Evolutionary conservation across 1,140 invertebrate species (phyloP).

Genomic region (Danaus melanippus): DNA sequence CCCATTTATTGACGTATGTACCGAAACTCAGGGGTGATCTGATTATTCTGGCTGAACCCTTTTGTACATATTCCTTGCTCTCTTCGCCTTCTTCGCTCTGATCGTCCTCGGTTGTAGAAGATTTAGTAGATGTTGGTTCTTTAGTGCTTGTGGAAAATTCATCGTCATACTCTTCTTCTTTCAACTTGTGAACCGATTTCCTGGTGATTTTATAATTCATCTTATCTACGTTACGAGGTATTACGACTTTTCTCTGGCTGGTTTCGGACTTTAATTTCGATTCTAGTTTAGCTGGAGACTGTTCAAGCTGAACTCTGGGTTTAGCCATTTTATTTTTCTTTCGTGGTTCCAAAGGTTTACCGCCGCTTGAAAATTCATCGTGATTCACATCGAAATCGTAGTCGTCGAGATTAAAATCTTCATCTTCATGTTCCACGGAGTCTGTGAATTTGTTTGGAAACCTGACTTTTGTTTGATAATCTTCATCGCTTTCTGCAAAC

Average conservation of each 20-base stretch:
- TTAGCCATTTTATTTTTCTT: slow-evolving; percentile 23
- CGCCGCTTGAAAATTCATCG: slow-evolving; percentile 48
- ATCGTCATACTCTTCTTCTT: slow-evolving; percentile 41
- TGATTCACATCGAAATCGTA: slow-evolving; percentile 61
- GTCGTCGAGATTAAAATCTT: slow-evolving; percentile 56
- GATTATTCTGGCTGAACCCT: slow-evolving; percentile 23
- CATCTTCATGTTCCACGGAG: slow-evolving; percentile 52
- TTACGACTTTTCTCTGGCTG: slow-evolving; percentile 3
- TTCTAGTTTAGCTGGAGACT: background rate
- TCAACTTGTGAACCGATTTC: slow-evolving; percentile 23
- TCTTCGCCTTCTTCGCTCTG: slow-evolving; percentile 32
- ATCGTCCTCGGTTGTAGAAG: slow-evolving; percentile 21
- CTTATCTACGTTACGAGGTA: slow-evolving; percentile 4
- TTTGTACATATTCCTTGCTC: slow-evolving; percentile 25
- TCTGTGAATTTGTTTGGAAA: slow-evolving; percentile 27
- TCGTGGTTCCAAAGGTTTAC: slow-evolving; percentile 45
- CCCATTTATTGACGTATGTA: slow-evolving; percentile 29
- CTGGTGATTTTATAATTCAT: slow-evolving; percentile 15
- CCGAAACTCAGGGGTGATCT: slow-evolving; percentile 35
- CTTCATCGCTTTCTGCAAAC: slow-evolving; percentile 42
- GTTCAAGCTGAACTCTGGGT: slow-evolving; percentile 6
- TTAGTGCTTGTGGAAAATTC: slow-evolving; percentile 24
- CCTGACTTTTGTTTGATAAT: slow-evolving; percentile 33
- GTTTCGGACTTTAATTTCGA: slow-evolving; percentile 7
- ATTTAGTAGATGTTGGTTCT: slow-evolving; percentile 10